Percentiles rank a stretch among this genome's conserved stretches.
Evolutionary conservation across 2,113 vertebrate species (phyloP).

Genomic region (Siniperca knerii): DNA sequence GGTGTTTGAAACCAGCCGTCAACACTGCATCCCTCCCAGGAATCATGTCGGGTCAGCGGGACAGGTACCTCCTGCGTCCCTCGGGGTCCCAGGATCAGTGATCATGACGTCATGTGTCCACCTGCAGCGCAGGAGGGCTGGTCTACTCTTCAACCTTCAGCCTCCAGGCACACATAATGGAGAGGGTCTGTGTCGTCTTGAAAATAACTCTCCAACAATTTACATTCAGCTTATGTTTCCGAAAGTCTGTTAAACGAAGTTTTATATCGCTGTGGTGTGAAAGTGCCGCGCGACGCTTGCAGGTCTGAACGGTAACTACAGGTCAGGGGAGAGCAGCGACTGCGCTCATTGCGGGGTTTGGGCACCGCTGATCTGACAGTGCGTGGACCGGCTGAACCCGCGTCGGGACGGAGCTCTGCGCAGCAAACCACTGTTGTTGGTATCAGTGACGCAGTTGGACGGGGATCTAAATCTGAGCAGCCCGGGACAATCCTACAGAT

Average conservation of each 20-base stretch:
- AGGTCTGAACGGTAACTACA: too few relatives aligned
- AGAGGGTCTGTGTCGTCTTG: too few relatives aligned
- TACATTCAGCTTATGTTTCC: too few relatives aligned
- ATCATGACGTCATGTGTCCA: not conserved
- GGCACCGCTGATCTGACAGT: slow-evolving; percentile 9
- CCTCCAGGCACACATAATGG: not conserved
- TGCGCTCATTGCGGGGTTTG: not conserved
- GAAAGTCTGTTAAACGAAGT: too few relatives aligned
- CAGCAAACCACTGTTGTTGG: not conserved
- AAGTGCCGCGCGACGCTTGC: too few relatives aligned
- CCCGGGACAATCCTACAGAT: slow-evolving; percentile 66
- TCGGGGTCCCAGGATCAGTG: not conserved
- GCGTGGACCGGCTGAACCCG: not conserved
- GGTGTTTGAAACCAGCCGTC: too few relatives aligned
- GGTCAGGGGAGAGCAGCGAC: too few relatives aligned
- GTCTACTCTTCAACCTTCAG: not conserved
- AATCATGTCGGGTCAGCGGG: too few relatives aligned
- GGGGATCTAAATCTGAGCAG: not conserved
- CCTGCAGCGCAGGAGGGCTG: not conserved
- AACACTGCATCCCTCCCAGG: too few relatives aligned
- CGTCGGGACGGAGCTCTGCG: not conserved
- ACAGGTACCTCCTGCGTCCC: too few relatives aligned
- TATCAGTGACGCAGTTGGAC: slow-evolving; percentile 41
- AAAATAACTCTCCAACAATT: too few relatives aligned
- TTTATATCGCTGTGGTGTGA: too few relatives aligned